Conservation (phyloP, 2,113 vertebrate genomes). For the Protobothrops mucrosquamatus region DNA sequence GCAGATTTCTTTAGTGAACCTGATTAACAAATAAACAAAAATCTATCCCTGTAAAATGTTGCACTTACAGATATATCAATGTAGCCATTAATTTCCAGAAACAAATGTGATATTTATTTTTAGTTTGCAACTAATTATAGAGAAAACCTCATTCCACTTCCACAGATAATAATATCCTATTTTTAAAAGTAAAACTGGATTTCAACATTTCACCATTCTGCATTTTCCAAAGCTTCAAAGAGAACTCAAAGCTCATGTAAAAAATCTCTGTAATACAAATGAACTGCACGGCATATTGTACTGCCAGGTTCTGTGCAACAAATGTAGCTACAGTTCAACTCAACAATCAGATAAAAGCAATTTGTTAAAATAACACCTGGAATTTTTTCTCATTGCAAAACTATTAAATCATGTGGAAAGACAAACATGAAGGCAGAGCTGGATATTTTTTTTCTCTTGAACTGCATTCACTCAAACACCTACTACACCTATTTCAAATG, state of each 20-base stretch:
- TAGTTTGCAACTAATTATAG: background rate
- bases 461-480: background rate
- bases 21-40: background rate
- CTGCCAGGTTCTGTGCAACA: conserved; percentile 2
- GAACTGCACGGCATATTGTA: conserved; percentile 55
- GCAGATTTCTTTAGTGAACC: background rate
- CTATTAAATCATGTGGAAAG: background rate
- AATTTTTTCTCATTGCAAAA: background rate
- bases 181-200: background rate
- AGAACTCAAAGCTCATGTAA: background rate
- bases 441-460: background rate
- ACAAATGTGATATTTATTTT: background rate
- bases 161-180: background rate
- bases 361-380: background rate
- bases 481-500: background rate
- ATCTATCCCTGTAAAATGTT: background rate
- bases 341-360: background rate
- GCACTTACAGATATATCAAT: background rate
- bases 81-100: conserved; percentile 11
- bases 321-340: background rate
- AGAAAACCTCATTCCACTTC: background rate
- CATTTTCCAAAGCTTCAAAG: background rate
- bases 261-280: conserved; percentile 30
- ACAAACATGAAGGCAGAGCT: background rate
- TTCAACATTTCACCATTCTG: background rate